Evolutionary conservation across 2,888 invertebrate genomes (phyloP), one percentile per base, ranked within the genome.

Genomic region (Hydropsyche betteni): DNA sequence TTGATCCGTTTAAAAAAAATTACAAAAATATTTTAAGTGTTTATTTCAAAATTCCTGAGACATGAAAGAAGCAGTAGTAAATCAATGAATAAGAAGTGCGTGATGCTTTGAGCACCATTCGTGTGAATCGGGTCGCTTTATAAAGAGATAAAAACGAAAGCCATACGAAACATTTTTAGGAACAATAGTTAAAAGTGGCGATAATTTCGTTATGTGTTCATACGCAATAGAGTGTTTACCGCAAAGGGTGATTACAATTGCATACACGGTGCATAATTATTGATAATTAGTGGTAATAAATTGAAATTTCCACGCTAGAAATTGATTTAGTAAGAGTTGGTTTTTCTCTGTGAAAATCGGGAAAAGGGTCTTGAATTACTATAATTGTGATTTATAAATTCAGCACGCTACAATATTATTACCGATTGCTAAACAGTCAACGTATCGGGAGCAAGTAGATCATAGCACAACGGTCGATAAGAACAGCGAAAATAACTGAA

Each of bases 81-180:
- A 24, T 24, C 24, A 24, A 24, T 44, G 10, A 44, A 44, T 44
- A 44, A 44, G 44, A 44, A 34, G 36, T 64, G 64, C 50, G 52
- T 51, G 70, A 70, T 53, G 53, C 4, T 52, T 36, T n/a, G 34
- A 50, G 33, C 16, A 70, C 8, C n/a, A 10, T 50, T 51, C 70
- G 52, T 70, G 70, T 51, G 70, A 70, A 70, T 53, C 24, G 70
- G 70, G 70, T 51, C 70, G 70, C 33, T 64, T 70, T 52, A 36
- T 12, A n/a, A 70, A 36, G 53, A 44, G 7, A 10, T 44, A 12
- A 53, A 33, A 53, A 70, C 53, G 70, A 70, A 70, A 70, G 70
- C 33, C 12, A 70, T 36, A 51, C 70, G 53, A 34, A 70, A 53
- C 70, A 52, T 70, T 36, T 53, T 34, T 70, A 24, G 64, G 53